Conservation (phyloP, 2,888 invertebrate species). For the Parasteatoda lunata region DNA sequence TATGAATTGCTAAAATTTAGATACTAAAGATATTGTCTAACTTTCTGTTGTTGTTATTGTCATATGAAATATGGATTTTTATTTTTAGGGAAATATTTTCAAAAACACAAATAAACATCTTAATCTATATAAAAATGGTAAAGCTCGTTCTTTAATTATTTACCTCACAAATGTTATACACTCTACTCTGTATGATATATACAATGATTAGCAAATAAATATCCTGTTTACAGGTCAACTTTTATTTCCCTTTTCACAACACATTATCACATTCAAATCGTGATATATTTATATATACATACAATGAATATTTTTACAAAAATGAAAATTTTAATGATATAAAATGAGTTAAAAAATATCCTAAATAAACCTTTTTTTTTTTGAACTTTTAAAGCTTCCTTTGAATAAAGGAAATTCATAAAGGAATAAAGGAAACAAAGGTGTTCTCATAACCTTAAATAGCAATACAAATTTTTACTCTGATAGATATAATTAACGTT, state of each 20-base stretch:
- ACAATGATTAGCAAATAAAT: background rate
- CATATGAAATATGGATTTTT: too few species aligned
- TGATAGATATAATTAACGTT: too few species aligned
- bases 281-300: constrained; percentile 61
- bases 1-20: too few species aligned
- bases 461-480: constrained; percentile 20
- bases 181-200: too few species aligned
- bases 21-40: too few species aligned
- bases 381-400: constrained; percentile 5
- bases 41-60: too few species aligned
- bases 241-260: constrained; percentile 65
- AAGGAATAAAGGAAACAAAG: constrained; percentile 22
- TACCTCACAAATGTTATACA: too few species aligned
- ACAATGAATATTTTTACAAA: constrained; percentile 62
- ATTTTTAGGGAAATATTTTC: too few species aligned
- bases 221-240: constrained; percentile 43
- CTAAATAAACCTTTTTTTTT: background rate
- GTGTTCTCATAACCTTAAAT: constrained; percentile 15
- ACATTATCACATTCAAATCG: constrained; percentile 61
- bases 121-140: too few species aligned
- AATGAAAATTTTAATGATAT: constrained; percentile 37
- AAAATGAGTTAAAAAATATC: constrained; percentile 27
- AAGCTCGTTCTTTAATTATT: too few species aligned
- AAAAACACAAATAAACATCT: too few species aligned
- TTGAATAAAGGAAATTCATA: constrained; percentile 37